Base-by-base conservation (phyloP, 2,113 vertebrate genomes). In the Enhydra lutris region DNA sequence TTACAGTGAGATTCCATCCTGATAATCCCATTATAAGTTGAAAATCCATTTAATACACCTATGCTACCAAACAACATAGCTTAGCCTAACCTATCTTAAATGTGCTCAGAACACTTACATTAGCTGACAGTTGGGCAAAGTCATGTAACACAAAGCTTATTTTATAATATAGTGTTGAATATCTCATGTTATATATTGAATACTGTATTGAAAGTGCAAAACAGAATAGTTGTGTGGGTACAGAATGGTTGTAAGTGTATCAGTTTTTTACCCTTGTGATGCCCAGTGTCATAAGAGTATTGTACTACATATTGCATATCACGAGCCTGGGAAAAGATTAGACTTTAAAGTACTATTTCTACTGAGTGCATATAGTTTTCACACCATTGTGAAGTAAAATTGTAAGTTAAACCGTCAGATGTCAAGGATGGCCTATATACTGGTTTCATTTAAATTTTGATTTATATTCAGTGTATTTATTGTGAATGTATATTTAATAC, bases 381-480 rank as follows among this genome's bases (percentile, higher is more conserved):
- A 52, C 76, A 79, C 10, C 76, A 79, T 79, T 79, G 47, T 52
- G 47, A 79, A 52, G 18, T 50, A n/a, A 79, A 79, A 52, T 52
- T 20, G 1, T 79, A 21, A n/a, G 76, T 79, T n/a, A 31, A 52
- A 79, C 76, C 2, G 2, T 12, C 34, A 36, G 34, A 57, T 36
- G 34, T 57, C 34, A 57, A 20, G 34, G 34, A 31, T 20, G 20
- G 45, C 50, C 15, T 52, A 63, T 34, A 59, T 74, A 42, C 52
- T 90, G 17, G n/a, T 78, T 94, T 86, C 79, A 36, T 87, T 97
- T 89, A 89, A 84, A 34, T 89, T 85, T 95, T 71, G 31, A 78
- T 80, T 92, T 95, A 73, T 47, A 55, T 71, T 84, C 23, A 92
- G 10, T 69, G 80, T 71, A 57, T 89, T 31, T 96, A 65, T 80